phyloP scores from a whole-genome alignment of 2,888 invertebrate genomes.

The Imbricaverruca yamaguchii region DNA sequence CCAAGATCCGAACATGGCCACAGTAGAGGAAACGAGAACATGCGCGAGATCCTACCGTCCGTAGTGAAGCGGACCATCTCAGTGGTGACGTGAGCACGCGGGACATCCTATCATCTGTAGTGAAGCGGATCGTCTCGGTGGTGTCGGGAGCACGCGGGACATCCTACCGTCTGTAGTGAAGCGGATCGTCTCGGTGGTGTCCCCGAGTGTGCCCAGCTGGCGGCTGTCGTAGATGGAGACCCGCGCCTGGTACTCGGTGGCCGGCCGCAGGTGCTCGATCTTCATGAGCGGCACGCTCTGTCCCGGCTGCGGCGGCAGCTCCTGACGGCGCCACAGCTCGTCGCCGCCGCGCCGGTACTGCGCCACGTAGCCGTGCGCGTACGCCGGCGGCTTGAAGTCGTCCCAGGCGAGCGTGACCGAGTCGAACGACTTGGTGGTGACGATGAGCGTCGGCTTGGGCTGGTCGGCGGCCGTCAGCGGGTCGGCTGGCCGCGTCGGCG shows the following conservation, averaged over 20 bases:
- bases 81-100: no score
- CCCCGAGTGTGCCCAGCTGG: slow-evolving; percentile 32
- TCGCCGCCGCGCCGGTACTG: slow-evolving; percentile 34
- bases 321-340: background rate
- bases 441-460: slow-evolving; percentile 36
- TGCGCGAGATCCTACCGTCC: no score
- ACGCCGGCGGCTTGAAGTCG: slow-evolving; percentile 37
- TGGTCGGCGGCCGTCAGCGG: background rate
- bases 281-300: slow-evolving; percentile 29
- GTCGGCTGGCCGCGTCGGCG: background rate
- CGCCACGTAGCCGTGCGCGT: slow-evolving; percentile 37
- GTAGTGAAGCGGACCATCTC: no score
- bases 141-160: slow-evolving; percentile 24
- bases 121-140: slow-evolving; percentile 37
- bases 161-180: slow-evolving; percentile 36
- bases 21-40: no score
- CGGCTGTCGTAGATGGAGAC: slow-evolving; percentile 37
- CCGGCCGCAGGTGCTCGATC: slow-evolving; percentile 28
- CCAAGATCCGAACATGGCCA: no score
- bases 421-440: slow-evolving; percentile 36
- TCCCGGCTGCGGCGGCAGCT: slow-evolving; percentile 20
- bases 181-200: slow-evolving; percentile 36
- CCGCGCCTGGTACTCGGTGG: slow-evolving; percentile 33
- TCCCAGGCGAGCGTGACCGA: slow-evolving; percentile 39
- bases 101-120: slow-evolving; percentile 35